Percentiles rank a stretch among this genome's conserved stretches.
Evolutionary conservation across 2,888 invertebrate genomes (phyloP).

Genomic region (Gymnocheta viridis): DNA sequence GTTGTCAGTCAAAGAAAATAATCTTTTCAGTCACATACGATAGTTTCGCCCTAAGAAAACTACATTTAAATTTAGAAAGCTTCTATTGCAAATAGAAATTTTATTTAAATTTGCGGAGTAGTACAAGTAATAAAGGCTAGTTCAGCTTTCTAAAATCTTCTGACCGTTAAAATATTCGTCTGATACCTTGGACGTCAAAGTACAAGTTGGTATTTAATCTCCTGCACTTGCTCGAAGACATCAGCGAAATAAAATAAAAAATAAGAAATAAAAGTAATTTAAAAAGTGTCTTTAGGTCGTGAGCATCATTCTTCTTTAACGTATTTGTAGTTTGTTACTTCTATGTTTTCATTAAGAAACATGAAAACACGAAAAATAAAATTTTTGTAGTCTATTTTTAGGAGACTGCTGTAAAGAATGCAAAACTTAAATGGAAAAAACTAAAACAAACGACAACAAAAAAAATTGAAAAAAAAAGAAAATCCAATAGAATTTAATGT

Average conservation of each 20-base stretch:
- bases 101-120: no score
- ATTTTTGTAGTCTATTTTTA: slow-evolving; percentile 43
- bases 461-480: neutral
- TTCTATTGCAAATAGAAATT: no score
- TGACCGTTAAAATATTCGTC: no score
- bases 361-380: neutral
- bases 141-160: no score
- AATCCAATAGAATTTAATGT: slow-evolving; percentile 44
- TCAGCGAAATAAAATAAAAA: neutral
- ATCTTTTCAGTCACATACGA: no score
- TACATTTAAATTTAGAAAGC: no score
- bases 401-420: neutral
- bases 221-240: neutral
- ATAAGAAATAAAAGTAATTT: neutral
- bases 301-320: slow-evolving; percentile 3
- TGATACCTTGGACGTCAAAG: no score
- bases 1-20: no score
- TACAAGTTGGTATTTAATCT: no score
- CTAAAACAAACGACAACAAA: neutral
- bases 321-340: slow-evolving; percentile 4
- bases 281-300: slow-evolving; percentile 29
- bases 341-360: slow-evolving; percentile 49
- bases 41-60: no score
- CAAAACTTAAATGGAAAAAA: neutral
- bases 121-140: no score